Conservation (phyloP, 2,888 invertebrate species). For the Apantesis nais region DNA sequence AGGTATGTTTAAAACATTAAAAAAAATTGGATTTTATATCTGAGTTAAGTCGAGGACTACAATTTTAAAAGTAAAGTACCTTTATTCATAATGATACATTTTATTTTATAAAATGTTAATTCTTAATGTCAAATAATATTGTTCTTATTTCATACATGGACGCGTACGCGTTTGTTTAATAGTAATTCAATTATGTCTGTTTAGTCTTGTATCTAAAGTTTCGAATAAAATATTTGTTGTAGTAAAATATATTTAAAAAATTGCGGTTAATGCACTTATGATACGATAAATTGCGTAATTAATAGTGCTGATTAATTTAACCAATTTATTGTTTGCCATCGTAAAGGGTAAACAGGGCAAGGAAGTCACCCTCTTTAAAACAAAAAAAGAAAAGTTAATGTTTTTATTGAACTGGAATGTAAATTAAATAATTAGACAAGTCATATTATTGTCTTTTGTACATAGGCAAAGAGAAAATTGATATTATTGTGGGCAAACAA, state of each 20-base stretch:
- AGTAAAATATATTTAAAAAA: neutral
- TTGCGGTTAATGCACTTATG: neutral
- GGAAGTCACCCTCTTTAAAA: no score
- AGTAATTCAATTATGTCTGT: neutral
- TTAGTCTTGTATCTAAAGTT: slow-evolving; percentile 5
- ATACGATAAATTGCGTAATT: neutral
- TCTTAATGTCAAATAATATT: neutral
- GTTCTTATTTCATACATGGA: neutral
- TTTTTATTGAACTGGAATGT: no score
- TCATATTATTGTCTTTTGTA: no score
- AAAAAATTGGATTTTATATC: neutral
- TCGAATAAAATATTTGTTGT: neutral
- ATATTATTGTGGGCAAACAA: neutral
- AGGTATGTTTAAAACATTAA: neutral
- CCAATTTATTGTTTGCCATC: neutral
- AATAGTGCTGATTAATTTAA: neutral
- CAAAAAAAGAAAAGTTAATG: no score
- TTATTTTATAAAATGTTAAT: neutral
- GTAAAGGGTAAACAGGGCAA: no score
- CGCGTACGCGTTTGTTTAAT: neutral
- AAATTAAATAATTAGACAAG: no score
- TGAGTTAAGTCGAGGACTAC: neutral
- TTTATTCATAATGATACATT: neutral
- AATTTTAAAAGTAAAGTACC: neutral
- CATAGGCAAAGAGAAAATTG: no score